Evolutionary conservation across 1,140 invertebrate genomes (phyloP).

Genomic region (Hyphantria cunea): DNA sequence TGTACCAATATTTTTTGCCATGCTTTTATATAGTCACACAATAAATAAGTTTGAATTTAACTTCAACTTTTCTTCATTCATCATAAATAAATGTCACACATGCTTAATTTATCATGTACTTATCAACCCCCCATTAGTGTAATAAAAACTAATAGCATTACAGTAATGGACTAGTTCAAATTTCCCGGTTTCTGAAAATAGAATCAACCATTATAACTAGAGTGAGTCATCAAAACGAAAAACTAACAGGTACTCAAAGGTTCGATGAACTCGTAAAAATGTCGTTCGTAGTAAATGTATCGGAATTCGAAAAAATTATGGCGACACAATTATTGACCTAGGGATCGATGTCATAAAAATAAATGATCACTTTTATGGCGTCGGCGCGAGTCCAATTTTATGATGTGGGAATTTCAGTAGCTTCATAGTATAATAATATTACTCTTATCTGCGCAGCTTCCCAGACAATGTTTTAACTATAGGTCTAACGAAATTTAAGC

Average conservation of each 20-base stretch:
- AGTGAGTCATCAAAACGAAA: slow-evolving; percentile 24
- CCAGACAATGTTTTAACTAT: too few relatives aligned
- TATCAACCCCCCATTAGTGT: too few relatives aligned
- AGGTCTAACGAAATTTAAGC: too few relatives aligned
- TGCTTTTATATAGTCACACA: too few relatives aligned
- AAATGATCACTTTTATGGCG: slow-evolving; percentile 66
- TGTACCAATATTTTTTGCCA: too few relatives aligned
- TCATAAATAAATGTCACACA: too few relatives aligned
- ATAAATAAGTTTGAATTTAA: too few relatives aligned
- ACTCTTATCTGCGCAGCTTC: slow-evolving; percentile 54
- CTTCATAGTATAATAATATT: slow-evolving; percentile 57
- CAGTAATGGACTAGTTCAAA: too few relatives aligned
- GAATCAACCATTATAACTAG: slow-evolving; percentile 1
- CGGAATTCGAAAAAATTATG: slow-evolving; percentile 51
- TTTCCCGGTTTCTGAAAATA: neutral
- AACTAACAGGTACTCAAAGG: neutral
- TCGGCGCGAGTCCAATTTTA: slow-evolving; percentile 59
- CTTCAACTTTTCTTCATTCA: too few relatives aligned
- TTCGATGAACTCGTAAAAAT: slow-evolving; percentile 15
- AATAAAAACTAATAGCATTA: too few relatives aligned
- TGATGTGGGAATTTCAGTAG: slow-evolving; percentile 70
- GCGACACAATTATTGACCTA: slow-evolving; percentile 63
- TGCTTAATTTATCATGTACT: too few relatives aligned
- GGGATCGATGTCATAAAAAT: slow-evolving; percentile 69
- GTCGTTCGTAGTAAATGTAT: slow-evolving; percentile 35